phyloP scores from a whole-genome alignment of 2,797 vertebrate species.

The Cryptoprocta ferox region DNA sequence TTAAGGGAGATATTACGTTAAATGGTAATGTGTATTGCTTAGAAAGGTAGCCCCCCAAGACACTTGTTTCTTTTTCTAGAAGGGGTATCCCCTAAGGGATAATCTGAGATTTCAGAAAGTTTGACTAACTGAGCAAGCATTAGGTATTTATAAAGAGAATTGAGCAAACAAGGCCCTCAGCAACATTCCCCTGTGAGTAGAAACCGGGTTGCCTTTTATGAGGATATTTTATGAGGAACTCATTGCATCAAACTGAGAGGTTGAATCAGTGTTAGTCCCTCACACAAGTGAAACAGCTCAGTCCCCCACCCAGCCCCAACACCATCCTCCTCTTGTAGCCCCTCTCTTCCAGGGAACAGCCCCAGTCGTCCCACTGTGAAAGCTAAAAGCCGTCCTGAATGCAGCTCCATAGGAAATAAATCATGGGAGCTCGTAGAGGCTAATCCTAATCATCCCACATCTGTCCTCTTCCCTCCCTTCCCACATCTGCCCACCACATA shows the following conservation, averaged over 20 bases:
- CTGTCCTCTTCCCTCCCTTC: background rate
- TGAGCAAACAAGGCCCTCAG: background rate
- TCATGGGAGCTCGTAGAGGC: background rate
- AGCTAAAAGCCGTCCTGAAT: background rate
- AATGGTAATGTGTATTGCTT: background rate
- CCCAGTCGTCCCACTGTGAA: background rate
- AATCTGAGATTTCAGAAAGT: constrained; percentile 2
- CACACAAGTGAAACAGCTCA: background rate
- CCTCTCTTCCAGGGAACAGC: background rate
- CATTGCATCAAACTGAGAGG: background rate
- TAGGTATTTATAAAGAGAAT: background rate
- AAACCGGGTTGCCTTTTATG: background rate
- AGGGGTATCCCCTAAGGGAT: background rate
- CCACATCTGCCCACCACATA: background rate
- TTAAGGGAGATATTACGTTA: background rate
- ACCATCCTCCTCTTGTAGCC: background rate
- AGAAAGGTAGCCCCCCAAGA: background rate
- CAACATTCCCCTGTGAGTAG: background rate
- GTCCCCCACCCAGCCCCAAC: background rate
- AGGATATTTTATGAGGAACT: background rate
- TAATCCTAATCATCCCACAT: too few relatives aligned
- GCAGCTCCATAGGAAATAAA: background rate
- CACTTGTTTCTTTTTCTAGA: background rate
- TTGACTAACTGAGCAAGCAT: background rate
- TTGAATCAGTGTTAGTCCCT: background rate